Evolutionary conservation across 2,113 vertebrate genomes (phyloP), one percentile per base, ranked within the genome.

Genomic region (Orcinus orca): DNA sequence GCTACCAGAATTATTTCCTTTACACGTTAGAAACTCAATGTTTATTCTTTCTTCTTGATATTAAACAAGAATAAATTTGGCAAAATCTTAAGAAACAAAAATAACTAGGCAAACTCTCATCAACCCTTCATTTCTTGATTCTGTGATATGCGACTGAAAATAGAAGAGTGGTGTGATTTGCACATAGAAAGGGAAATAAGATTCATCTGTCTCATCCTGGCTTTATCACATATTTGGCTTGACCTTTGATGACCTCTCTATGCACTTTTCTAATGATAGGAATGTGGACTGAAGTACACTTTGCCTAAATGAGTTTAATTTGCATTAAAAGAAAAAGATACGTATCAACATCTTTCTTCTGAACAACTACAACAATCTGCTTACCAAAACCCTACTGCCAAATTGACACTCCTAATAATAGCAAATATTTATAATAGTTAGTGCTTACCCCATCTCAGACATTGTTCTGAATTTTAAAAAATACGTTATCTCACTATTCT

Each of bases 1-100:
- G 76, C 87, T 70, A 84, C 50, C 36, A 96, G 71, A 68, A 89
- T 38, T 84, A 80, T 76, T 95, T 74, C 10, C 29, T 90, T 90
- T 93, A 87, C 13, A 70, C 21, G 41, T 58, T 92, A 67, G 21
- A 90, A 38, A 68, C 5, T 65, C 17, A 79, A 44, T 50, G 36
- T 38, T 87, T 90, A 33, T 82, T 96, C 41, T 94, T 91, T 90
- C 53, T 87, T 92, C 25, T 62, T 80, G 15, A 86, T 94, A 87
- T 84, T 86, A 94, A 94, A 74, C 21, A 95, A 70, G 53, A 88
- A 86, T 36, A 83, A 86, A 90, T 41, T 92, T 74, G 17, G 44
- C 3, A 96, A 87, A 96, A 47, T 73, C 8, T 58, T 44, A 85
- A 94, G 84, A 55, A 44, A 29, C 21, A 74, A 95, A 94, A 81